Evolutionary conservation across 2,797 vertebrate genomes (phyloP), one percentile per base, ranked within the genome.

Genomic region (Anolis apletophallus): DNA sequence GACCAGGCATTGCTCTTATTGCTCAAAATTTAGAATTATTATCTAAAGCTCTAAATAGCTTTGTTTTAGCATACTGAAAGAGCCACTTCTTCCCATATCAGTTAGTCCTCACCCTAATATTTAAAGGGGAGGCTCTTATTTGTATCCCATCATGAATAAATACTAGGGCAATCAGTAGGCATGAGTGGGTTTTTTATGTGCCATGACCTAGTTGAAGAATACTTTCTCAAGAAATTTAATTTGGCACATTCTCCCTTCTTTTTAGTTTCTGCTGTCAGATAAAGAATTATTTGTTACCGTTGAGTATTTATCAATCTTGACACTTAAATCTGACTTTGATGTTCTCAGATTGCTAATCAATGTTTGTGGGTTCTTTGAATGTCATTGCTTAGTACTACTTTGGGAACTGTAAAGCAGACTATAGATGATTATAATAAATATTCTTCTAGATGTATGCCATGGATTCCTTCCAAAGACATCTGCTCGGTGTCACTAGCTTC

Each of bases 401-500:
- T 72, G 69, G 36, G 12, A 40, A 73, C 7, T 73, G 71, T 36
- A 26, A 73, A 73, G 71, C 23, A 11, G 10, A 46, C 40, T 55
- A 55, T 77, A 77, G 55, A 77, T 64, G 29, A 64, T 64, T 64
- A 26, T 29, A 64, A 64, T 29, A 64, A 64, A 34, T 77, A 77
- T 77, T 77, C 74, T 64, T 64, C 9, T 64, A 77, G 17, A 34
- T 57, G 3, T 84, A 69, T 73, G 76, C 69, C 69, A 11, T 54
- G 81, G 34, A 32, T 87, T 77, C 75, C 87, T 80, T 87, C 23
- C 83, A 74, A 54, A 73, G 9, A 34, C 78, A 86, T 64, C 81
- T 80, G 88, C 84, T 89, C 87, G 88, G 91, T 90, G 77, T 67
- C 86, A 86, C 50, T 16, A 29, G 55, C 29, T 80, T 87, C 57